A percentile compares a stretch with the other conserved stretches of the same genome.
phyloP scores from a whole-genome alignment of 1,140 invertebrate species.

The Bombus difficillimus region DNA sequence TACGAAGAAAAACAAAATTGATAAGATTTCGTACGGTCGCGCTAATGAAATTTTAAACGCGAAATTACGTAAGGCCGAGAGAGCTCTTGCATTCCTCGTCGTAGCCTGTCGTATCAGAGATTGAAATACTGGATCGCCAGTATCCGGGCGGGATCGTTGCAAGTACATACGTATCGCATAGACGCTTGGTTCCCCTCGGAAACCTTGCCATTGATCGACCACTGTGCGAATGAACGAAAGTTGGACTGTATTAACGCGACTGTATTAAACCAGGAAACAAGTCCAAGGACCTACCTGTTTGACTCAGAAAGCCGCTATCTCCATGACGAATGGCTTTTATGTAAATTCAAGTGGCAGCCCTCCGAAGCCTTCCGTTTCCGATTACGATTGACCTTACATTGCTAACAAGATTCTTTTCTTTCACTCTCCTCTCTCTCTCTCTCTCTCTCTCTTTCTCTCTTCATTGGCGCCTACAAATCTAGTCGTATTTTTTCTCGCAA shows the following conservation, averaged over 20 bases:
- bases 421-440: neutral
- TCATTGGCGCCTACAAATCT: neutral
- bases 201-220: constrained; percentile 53
- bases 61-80: neutral
- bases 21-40: neutral
- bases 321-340: constrained; percentile 57
- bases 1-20: fast-evolving
- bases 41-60: neutral
- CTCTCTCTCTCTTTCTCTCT: no score
- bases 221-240: constrained; percentile 57
- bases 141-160: neutral
- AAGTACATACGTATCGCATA: neutral
- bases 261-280: constrained; percentile 46
- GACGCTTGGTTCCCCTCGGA: neutral
- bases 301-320: constrained; percentile 46
- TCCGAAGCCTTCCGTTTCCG: constrained; percentile 37
- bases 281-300: constrained; percentile 48
- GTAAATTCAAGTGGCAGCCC: constrained; percentile 39
- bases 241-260: neutral
- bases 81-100: neutral
- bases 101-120: neutral
- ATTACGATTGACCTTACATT: constrained; percentile 36
- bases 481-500: neutral
- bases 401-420: neutral
- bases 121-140: neutral